A percentile compares a stretch with the other conserved stretches of the same genome.
These are phyloP conservation scores for Spodoptera littoralis DNA, from an alignment of 2,888 invertebrate genomes.

Conservation along the genomic window DNA sequence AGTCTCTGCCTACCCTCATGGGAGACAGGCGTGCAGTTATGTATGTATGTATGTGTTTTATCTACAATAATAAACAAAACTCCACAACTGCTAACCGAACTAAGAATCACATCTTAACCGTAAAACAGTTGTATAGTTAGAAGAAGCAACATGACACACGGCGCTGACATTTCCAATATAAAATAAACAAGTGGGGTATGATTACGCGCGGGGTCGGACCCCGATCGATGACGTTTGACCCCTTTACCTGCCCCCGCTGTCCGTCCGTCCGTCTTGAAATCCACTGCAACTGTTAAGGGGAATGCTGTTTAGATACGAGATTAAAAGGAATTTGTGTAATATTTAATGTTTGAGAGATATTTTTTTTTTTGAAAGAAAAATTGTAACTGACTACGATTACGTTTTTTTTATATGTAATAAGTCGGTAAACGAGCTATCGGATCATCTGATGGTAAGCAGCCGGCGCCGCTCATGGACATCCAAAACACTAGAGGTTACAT, in stretches of 20 bases:
- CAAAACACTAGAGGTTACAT: no score
- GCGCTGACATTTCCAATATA: constrained; percentile 58
- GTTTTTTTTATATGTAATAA: no score
- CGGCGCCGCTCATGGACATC: no score
- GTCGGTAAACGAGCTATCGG: background rate
- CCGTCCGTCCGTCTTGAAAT: constrained; percentile 81
- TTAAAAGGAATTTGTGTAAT: background rate
- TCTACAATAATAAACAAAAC: no score
- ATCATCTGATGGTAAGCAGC: no score
- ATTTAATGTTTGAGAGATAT: background rate
- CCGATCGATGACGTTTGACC: constrained; percentile 86
- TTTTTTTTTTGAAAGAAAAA: background rate
- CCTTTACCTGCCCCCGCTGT: constrained; percentile 84
- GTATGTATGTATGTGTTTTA: no score
- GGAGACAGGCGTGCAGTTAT: no score
- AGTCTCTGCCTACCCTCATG: no score
- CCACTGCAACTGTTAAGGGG: constrained; percentile 79
- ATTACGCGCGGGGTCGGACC: constrained; percentile 54
- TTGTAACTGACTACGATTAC: no score
- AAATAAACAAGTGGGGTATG: constrained; percentile 62
- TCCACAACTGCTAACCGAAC: background rate
- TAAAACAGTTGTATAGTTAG: constrained; percentile 3
- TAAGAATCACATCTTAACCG: constrained; percentile 18
- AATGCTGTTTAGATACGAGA: no score
- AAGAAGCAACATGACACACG: constrained; percentile 45